phyloP scores from a whole-genome alignment of 2,888 invertebrate genomes.

The Brenthis ino region DNA sequence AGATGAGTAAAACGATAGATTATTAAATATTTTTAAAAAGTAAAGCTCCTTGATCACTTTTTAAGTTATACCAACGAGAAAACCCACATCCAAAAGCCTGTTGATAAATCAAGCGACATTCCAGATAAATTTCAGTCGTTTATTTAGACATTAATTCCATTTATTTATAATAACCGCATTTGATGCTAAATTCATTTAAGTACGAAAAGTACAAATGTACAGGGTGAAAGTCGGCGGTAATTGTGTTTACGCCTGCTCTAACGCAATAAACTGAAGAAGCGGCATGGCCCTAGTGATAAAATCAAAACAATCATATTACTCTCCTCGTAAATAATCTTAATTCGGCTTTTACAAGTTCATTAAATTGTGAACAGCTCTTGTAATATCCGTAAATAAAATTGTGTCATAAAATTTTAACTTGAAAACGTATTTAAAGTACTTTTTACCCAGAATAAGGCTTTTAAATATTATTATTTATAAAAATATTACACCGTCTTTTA shows the following conservation, averaged over 20 bases:
- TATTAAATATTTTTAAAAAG: too few species aligned
- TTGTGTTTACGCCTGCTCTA: constrained; percentile 45
- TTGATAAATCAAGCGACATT: neutral
- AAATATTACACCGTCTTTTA: too few species aligned
- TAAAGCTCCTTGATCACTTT: too few species aligned
- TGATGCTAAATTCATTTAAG: constrained; percentile 39
- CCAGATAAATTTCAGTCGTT: constrained; percentile 14
- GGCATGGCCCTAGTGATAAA: constrained; percentile 40
- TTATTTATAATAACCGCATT: constrained; percentile 37
- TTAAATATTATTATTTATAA: too few species aligned
- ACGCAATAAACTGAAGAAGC: constrained; percentile 44
- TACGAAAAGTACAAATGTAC: constrained; percentile 39
- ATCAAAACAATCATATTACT: constrained; percentile 47
- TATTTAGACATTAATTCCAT: constrained; percentile 11
- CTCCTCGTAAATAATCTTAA: constrained; percentile 16
- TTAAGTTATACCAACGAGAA: too few species aligned
- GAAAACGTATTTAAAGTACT: too few species aligned
- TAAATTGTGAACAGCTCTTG: constrained; percentile 3
- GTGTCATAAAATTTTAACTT: too few species aligned
- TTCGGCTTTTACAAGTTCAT: constrained; percentile 9
- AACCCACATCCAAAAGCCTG: neutral
- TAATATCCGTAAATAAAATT: neutral
- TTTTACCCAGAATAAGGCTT: too few species aligned
- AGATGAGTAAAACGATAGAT: too few species aligned
- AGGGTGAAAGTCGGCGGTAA: constrained; percentile 43